phyloP scores from a whole-genome alignment of 2,797 vertebrate genomes.

The Zalophus californianus region DNA sequence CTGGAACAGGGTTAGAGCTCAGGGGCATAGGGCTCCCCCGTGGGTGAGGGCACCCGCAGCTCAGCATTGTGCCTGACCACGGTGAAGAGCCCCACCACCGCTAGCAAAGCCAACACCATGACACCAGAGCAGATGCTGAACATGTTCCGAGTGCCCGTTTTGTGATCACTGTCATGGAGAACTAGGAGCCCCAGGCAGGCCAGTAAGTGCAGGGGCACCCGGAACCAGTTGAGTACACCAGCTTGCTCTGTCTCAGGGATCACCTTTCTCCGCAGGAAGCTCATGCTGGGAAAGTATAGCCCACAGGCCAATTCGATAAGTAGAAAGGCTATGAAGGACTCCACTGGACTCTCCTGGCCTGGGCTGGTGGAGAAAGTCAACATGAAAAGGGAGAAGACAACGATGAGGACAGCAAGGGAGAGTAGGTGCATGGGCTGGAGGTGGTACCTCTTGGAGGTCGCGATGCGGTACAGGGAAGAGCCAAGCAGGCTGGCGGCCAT shows the following conservation, averaged over 20 bases:
- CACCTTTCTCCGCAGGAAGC: conserved; percentile 93
- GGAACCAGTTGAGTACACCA: conserved; percentile 94
- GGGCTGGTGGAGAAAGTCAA: conserved; percentile 94
- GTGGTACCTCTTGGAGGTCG: conserved; percentile 92
- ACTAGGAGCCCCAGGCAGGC: conserved; percentile 94
- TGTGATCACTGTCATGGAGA: conserved; percentile 93
- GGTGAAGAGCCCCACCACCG: conserved; percentile 93
- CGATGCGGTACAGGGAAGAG: conserved; percentile 93
- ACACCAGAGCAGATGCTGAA: conserved; percentile 93
- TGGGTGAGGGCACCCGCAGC: conserved; percentile 86
- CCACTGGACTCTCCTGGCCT: conserved; percentile 92
- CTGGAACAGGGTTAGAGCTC: conserved; percentile 78
- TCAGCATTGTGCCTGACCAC: conserved; percentile 93
- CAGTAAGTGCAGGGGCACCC: conserved; percentile 94
- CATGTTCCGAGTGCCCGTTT: conserved; percentile 94
- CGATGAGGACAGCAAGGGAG: conserved; percentile 93
- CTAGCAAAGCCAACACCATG: conserved; percentile 94
- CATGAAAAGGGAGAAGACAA: conserved; percentile 96
- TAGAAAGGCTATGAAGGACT: conserved; percentile 95
- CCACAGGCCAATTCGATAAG: conserved; percentile 95
- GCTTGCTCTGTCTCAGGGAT: conserved; percentile 94
- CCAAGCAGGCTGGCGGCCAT: conserved; percentile 96
- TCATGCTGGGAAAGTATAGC: conserved; percentile 96
- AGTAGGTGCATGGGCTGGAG: conserved; percentile 95
- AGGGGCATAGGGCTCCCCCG: conserved; percentile 76